Percentiles rank a stretch among this genome's conserved stretches.
phyloP scores from a whole-genome alignment of 2,888 invertebrate genomes.

The Dynastes hyllus region DNA sequence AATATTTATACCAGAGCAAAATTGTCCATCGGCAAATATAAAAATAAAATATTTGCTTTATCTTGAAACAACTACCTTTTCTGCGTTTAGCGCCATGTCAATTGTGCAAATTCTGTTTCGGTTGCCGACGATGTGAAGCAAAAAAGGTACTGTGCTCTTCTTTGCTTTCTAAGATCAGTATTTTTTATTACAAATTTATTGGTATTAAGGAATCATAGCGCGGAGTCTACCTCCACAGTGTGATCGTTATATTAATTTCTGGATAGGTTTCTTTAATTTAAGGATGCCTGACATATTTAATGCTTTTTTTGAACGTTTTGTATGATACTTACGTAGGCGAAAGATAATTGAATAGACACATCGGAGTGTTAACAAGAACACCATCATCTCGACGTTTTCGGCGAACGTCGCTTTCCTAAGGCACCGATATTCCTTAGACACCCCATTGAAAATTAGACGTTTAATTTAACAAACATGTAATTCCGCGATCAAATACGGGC shows the following conservation, averaged over 20 bases:
- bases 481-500: conserved; percentile 56
- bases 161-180: no score
- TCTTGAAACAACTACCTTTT: neutral
- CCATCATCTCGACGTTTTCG: conserved; percentile 21
- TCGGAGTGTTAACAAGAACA: conserved; percentile 20
- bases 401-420: neutral
- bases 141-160: neutral
- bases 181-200: no score
- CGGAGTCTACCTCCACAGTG: no score
- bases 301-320: no score
- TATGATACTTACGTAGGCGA: neutral
- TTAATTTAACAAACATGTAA: conserved; percentile 45
- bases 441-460: conserved; percentile 44
- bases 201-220: no score
- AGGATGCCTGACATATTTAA: no score
- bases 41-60: neutral
- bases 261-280: no score
- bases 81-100: neutral
- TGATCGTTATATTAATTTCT: no score
- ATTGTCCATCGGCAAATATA: neutral
- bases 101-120: neutral
- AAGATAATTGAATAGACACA: conserved; percentile 38
- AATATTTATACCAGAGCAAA: neutral
- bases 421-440: neutral
- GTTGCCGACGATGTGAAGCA: neutral